Evolutionary conservation across 2,113 vertebrate genomes (phyloP).

Genomic region (Cryptomyrus ogoouensis): DNA sequence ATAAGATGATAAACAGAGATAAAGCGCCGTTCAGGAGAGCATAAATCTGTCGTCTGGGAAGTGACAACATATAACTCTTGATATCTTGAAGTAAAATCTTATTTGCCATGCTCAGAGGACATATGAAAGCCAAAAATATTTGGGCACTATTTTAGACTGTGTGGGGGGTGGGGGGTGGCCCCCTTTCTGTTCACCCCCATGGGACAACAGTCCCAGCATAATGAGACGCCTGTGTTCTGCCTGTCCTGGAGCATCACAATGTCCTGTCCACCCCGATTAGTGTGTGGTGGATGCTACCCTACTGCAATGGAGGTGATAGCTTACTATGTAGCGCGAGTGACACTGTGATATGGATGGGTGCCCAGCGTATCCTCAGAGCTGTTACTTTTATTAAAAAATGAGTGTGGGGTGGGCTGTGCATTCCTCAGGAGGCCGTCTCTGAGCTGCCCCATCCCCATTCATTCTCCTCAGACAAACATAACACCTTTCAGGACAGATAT

Average conservation of each 20-base stretch:
- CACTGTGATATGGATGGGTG: constrained; percentile 57
- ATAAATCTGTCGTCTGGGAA: neutral
- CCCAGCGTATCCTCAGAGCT: constrained; percentile 40
- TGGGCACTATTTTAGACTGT: neutral
- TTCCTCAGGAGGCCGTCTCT: constrained; percentile 47
- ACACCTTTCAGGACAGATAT: constrained; percentile 32
- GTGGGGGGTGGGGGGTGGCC: neutral
- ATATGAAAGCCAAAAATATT: neutral
- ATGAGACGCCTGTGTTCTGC: constrained; percentile 1
- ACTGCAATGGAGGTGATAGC: constrained; percentile 53
- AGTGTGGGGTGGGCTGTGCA: constrained; percentile 36
- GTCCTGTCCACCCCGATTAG: constrained; percentile 63
- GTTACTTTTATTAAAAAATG: constrained; percentile 55
- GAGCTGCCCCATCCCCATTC: constrained; percentile 42
- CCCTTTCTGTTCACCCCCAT: neutral
- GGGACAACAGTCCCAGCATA: neutral
- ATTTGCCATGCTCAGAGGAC: neutral
- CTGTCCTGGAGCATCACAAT: constrained; percentile 53
- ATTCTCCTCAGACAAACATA: neutral
- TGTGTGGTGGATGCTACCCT: constrained; percentile 32
- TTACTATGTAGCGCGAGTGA: constrained; percentile 60
- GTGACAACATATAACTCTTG: neutral
- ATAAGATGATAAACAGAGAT: neutral
- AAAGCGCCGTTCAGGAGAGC: neutral
- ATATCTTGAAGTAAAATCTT: neutral